Base-by-base conservation (phyloP, 2,113 vertebrate genomes). In the Mus spicilegus region DNA sequence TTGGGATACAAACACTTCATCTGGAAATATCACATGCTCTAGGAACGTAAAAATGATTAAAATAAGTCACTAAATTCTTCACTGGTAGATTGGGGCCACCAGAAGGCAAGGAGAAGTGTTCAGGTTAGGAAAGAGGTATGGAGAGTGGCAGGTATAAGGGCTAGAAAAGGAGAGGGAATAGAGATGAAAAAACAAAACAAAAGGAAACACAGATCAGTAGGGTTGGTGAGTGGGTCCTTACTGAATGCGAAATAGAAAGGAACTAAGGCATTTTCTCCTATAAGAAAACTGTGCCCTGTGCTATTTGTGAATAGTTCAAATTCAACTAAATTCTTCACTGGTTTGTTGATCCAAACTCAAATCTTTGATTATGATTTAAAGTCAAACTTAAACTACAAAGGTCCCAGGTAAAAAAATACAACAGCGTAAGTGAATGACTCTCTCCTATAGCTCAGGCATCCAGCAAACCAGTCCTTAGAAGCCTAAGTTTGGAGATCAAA, bases 301-400 rank as follows among this genome's bases (percentile, higher is more conserved):
- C 33, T 93, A 19, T 91, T 77, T 90, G 9, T 65, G 61, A 11
- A 24, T 49, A 5, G 30, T n/a, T 80, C 56, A 88, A 19, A 80
- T 87, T 94, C 56, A 91, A 9, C 39, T 86, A 76, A 75, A 11
- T 36, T 93, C n/a, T 84, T 93, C 80, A 67, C 39, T 78, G 20
- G 19, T 81, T 95, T 95, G 24, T 49, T 93, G 33, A 82, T 51
- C 84, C 73, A 78, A 69, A 76, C 5, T n/a, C 39, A n/a, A 87
- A 22, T 1, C 33, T 91, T 90, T 85, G n/a, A 33, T 11, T 12
- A 5, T 51, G 77, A 95, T 61, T 73, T 94, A 94, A 95, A 92
- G 76, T 95, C 22, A 84, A 90, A 90, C 77, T 58, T 84, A n/a
- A 85, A 42, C 2, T 46, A 46, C 36, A 42, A 11, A 20, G 81